Evolutionary conservation across 2,113 vertebrate genomes (phyloP), one percentile per base, ranked within the genome.

Genomic region (Indri indri): DNA sequence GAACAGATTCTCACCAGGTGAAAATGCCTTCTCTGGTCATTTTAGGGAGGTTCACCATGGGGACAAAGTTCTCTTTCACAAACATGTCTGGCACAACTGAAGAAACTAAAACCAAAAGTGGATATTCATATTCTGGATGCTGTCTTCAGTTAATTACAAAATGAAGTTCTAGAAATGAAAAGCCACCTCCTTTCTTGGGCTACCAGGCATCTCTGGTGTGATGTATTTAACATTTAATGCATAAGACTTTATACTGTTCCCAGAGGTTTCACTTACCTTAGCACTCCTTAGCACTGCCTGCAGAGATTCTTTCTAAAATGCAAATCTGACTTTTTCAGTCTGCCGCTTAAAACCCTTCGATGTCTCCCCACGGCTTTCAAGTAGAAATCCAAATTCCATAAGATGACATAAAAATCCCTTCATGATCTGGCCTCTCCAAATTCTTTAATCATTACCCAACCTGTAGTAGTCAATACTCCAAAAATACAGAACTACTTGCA

Each of bases 291-390:
- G 71, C 32, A 71, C 17, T 63, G 18, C 63, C 88, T 42, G 25
- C 20, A 89, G 63, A 95, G 23, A 77, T 73, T 79, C 76, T 81
- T 90, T 91, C 74, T 83, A 88, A 94, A 95, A 45, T 52, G 59
- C 42, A 88, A 76, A 90, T 92, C 34, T 91, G 47, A 92, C 50
- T 85, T 80, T 90, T 96, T 40, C 10, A 80, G 9, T 68, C 34
- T 83, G 25, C 52, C 74, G 57, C 74, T 95, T 87, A 95, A 81
- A 92, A 81, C 47, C 3, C 17, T 95, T 90, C 27, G 74, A 45
- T 92, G 61, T 92, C 47, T 83, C 70, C 13, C n/a, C 2, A 30
- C 16, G n/a, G n/a, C 52, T 96, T 87, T 92, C 71, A 90, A 86
- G 16, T 87, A 25, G 40, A 95, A 95, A 89, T 87, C n/a, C 1